Evolutionary conservation across 1,140 invertebrate genomes (phyloP).

Genomic region (Mactra quadrangularis): DNA sequence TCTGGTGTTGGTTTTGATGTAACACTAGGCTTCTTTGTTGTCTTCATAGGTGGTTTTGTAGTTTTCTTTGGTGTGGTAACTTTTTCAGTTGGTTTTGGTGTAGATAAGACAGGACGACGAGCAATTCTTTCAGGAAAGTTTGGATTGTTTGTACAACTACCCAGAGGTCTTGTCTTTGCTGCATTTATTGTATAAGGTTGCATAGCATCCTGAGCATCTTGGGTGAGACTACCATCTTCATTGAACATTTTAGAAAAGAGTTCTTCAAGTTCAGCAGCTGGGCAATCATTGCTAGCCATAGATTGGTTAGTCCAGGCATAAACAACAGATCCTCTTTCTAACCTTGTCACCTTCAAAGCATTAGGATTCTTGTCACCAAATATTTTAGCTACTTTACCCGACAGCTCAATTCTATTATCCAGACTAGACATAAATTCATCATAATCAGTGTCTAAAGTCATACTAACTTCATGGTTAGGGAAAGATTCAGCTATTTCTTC

Average conservation of each 20-base stretch:
- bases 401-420: slow-evolving; percentile 87
- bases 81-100: slow-evolving; percentile 38
- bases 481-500: slow-evolving; percentile 9
- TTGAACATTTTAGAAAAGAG: slow-evolving; percentile 87
- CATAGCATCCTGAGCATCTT: slow-evolving; percentile 89
- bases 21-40: background rate
- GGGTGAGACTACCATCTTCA: slow-evolving; percentile 83
- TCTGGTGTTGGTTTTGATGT: slow-evolving; percentile 76
- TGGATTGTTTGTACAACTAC: slow-evolving; percentile 87
- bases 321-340: slow-evolving; percentile 84
- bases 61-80: slow-evolving; percentile 37
- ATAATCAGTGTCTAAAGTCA: slow-evolving; percentile 90
- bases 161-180: slow-evolving; percentile 89
- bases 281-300: slow-evolving; percentile 89
- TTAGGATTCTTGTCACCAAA: slow-evolving; percentile 90
- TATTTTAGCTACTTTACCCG: slow-evolving; percentile 90
- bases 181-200: slow-evolving; percentile 88
- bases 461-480: slow-evolving; percentile 88
- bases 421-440: slow-evolving; percentile 89
- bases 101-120: background rate
- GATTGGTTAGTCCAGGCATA: slow-evolving; percentile 92
- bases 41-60: slow-evolving; percentile 9
- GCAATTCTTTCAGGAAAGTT: slow-evolving; percentile 61
- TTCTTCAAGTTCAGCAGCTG: slow-evolving; percentile 89
- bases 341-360: slow-evolving; percentile 89